Evolutionary conservation across 2,113 vertebrate genomes (phyloP).

Genomic region (Aleadryas rufinucha): DNA sequence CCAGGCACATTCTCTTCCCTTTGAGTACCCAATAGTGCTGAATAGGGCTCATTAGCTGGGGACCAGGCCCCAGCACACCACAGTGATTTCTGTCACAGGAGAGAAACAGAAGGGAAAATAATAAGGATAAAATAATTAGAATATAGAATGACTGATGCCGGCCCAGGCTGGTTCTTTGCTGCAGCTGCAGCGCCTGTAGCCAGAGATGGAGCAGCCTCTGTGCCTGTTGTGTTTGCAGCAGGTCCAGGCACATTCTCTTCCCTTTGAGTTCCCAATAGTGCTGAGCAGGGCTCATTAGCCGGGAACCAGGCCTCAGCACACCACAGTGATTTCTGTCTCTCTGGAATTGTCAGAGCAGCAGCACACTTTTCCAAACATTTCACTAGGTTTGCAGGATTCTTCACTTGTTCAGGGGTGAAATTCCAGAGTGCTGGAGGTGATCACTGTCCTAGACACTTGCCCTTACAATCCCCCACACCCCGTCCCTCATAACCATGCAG

Average conservation of each 20-base stretch:
- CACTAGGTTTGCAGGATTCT: no score
- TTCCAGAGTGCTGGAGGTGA: accelerated
- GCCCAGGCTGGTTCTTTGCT: accelerated
- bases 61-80: no score
- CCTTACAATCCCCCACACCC: background rate
- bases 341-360: background rate
- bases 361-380: no score
- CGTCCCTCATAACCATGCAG: no score
- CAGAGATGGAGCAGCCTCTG: background rate
- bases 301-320: no score
- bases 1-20: background rate
- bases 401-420: background rate
- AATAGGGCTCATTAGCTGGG: no score
- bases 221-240: accelerated
- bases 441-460: no score
- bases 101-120: no score
- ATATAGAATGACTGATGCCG: no score
- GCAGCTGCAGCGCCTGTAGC: background rate
- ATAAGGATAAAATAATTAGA: no score
- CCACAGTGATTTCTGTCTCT: accelerated
- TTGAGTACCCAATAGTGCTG: accelerated
- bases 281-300: background rate
- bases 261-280: accelerated
- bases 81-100: no score
- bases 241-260: background rate